Base-by-base conservation (phyloP, 2,113 vertebrate genomes). In the Puma concolor region DNA sequence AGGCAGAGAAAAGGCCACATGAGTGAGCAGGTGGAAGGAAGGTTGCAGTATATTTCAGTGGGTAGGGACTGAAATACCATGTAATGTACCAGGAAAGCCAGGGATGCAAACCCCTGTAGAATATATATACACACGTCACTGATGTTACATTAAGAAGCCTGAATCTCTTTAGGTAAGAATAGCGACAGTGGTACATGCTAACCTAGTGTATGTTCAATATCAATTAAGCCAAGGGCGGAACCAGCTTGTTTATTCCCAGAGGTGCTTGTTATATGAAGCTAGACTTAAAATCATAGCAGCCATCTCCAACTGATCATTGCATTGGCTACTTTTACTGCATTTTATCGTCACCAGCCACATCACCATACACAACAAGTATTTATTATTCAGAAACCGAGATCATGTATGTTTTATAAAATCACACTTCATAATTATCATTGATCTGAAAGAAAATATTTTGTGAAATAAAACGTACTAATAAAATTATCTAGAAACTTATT, bases 371-470 rank as follows among this genome's bases (percentile, higher is more conserved):
- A 57, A 38, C 38, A 91, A 66, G 33, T 67, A 31, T 27, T 93
- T 71, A 57, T 29, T 41, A 21, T 15, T 8, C 27, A 21, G 52
- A 80, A 52, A 54, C 0, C 2, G 48, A 88, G 8, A 23, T 69
- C 60, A 15, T 57, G 27, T 2, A 54, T 5, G 2, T 54, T 27
- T 82, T 38, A 64, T 16, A 48, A 91, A 80, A 85, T 25, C 66
- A 29, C 63, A 36, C 38, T 69, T 94, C 0, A 7, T 77, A 60
- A 77, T 74, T 67, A 33, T 23, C 85, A 31, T 25, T 74, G 25
- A 63, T 36, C 33, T 80, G 25, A 86, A 79, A 25, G 44, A 63
- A 96, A 93, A 72, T 60, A 60, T 36, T 21, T 31, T 76, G 11
- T 15, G 41, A 44, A 50, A 41, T 66, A 69, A 81, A 88, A 66